A percentile compares a stretch with the other conserved stretches of the same genome.
phyloP scores from a whole-genome alignment of 2,888 invertebrate species.

The Dasypogon diadema region DNA sequence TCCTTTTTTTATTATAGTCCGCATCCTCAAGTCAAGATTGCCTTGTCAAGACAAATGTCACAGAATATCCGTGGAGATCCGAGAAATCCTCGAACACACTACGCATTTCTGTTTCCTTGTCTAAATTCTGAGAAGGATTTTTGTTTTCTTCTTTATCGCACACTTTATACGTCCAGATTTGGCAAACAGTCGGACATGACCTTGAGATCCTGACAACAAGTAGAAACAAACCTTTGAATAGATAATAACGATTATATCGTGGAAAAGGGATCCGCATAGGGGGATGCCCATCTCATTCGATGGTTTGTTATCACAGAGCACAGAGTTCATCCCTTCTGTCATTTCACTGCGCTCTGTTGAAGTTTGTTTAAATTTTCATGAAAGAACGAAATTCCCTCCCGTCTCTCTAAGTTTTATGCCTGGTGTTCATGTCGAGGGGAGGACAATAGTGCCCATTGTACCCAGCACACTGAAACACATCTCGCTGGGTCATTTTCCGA shows the following conservation, averaged over 20 bases:
- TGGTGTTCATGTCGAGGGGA: no score
- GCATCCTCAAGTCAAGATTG: slow-evolving; percentile 8
- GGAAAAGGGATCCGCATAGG: not conserved
- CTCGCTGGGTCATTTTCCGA: not conserved
- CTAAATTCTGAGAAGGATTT: not conserved
- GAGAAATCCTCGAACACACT: slow-evolving; percentile 3
- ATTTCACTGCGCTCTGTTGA: not conserved
- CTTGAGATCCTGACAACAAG: no score
- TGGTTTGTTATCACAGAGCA: not conserved
- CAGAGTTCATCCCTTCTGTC: not conserved
- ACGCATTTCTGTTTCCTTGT: slow-evolving; percentile 17
- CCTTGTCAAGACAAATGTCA: slow-evolving; percentile 18
- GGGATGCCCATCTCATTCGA: not conserved
- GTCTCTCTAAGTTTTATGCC: no score
- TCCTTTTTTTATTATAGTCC: slow-evolving; percentile 24
- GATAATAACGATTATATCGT: no score
- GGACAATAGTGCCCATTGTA: not conserved
- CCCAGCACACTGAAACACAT: not conserved
- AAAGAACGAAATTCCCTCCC: slow-evolving; percentile 5
- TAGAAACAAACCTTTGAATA: no score
- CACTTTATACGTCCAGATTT: no score
- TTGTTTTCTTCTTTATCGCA: not conserved
- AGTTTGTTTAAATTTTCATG: slow-evolving; percentile 13
- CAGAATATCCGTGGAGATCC: not conserved
- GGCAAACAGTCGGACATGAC: no score